Evolutionary conservation across 2,113 vertebrate species (phyloP).

Genomic region (Alces alces): DNA sequence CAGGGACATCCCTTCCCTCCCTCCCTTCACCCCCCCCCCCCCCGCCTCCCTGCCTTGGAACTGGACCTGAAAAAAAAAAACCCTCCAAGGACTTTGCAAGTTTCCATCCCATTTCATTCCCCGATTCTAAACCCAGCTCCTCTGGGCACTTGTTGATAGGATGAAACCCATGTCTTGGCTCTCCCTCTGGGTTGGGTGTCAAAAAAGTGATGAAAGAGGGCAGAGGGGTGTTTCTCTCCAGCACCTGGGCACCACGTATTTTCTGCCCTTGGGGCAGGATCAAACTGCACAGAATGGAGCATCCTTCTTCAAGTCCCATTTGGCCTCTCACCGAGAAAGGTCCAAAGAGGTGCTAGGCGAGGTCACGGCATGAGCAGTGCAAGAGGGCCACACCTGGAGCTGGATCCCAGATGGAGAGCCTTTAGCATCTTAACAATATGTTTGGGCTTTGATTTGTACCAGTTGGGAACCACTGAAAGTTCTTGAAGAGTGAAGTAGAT

Average conservation of each 20-base stretch:
- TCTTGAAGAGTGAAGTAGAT: background rate
- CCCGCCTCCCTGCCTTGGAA: background rate
- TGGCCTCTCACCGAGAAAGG: background rate
- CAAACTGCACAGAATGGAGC: background rate
- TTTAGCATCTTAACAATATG: background rate
- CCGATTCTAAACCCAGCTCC: background rate
- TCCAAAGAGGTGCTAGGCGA: background rate
- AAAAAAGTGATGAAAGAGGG: background rate
- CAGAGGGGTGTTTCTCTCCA: background rate
- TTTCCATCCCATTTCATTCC: constrained; percentile 25
- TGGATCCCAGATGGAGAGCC: background rate
- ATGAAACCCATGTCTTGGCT: background rate
- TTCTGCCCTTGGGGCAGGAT: background rate
- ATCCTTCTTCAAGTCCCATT: background rate
- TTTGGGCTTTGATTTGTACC: background rate
- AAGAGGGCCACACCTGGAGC: background rate
- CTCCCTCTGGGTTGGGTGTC: background rate
- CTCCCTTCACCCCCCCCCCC: rapidly evolving
- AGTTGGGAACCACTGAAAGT: background rate
- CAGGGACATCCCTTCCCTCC: rapidly evolving
- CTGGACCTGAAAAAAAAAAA: background rate
- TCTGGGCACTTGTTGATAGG: background rate
- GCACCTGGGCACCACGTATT: background rate
- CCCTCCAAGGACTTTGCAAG: background rate
- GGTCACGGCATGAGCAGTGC: background rate